These are phyloP conservation scores for Pyrgus malvae DNA, from an alignment of 2,888 invertebrate genomes.

Conservation along the genomic window DNA sequence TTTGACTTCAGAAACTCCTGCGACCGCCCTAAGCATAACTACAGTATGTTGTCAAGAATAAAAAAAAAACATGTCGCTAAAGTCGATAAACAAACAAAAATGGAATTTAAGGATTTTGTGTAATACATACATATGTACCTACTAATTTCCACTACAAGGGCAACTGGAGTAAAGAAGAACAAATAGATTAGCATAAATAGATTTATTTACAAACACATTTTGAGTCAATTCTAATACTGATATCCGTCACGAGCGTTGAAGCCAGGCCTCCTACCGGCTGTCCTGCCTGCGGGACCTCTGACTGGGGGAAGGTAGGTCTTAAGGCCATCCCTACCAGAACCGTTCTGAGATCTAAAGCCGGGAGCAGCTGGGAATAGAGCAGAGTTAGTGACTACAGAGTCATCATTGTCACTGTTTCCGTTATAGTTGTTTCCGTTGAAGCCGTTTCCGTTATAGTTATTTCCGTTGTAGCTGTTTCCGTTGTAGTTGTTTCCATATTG, in stretches of 20 bases:
- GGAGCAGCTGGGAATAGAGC: slow-evolving; percentile 38
- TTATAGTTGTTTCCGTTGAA: slow-evolving; percentile 21
- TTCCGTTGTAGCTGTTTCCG: slow-evolving; percentile 16
- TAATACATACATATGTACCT: too few relatives aligned
- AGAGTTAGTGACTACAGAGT: slow-evolving; percentile 53
- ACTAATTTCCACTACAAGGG: too few relatives aligned
- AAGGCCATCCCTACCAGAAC: slow-evolving; percentile 31
- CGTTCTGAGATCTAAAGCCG: slow-evolving; percentile 23
- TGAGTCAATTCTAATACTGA: slow-evolving; percentile 40
- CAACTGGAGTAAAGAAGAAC: not conserved
- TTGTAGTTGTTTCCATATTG: slow-evolving; percentile 34
- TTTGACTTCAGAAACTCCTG: too few relatives aligned
- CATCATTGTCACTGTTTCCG: slow-evolving; percentile 40
- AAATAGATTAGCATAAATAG: not conserved
- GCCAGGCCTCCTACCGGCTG: slow-evolving; percentile 40
- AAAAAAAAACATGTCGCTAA: too few relatives aligned
- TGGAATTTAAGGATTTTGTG: too few relatives aligned
- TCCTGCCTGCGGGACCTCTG: slow-evolving; percentile 30
- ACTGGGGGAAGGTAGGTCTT: slow-evolving; percentile 55
- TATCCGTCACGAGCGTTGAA: slow-evolving; percentile 54
- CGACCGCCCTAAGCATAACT: too few relatives aligned
- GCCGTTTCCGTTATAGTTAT: not conserved
- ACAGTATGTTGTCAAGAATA: too few relatives aligned
- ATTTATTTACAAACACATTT: slow-evolving; percentile 10
- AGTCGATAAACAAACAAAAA: too few relatives aligned